Evolutionary conservation across 2,888 invertebrate genomes (phyloP), one percentile per base, ranked within the genome.

Genomic region (Cataglyphis cursor): DNA sequence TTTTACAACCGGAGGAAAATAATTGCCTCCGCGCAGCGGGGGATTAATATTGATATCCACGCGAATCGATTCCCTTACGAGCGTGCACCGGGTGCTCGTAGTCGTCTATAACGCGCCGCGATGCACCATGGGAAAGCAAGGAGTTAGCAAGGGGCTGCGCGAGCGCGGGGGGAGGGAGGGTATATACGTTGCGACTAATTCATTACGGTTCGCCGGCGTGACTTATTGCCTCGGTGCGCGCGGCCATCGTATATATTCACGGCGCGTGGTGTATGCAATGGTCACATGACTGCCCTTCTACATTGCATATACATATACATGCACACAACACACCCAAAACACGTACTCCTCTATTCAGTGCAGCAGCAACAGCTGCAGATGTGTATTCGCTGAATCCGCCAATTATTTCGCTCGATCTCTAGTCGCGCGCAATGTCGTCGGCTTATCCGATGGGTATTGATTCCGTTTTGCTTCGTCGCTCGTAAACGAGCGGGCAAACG

Each of bases 151-250:
- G 51, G 73, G 62, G 66, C 61, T 81, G 51, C 64, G 51, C 18
- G 59, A 57, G 5, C 31, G 38, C 15, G 74, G 61, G 57, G 5
- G 38, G 38, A 24, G 74, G 65, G 64, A 57, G 41, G 74, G 59
- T 70, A 48, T 82, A 70, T 75, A 61, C 68, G 57, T 64, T 78
- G 83, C 76, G 84, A 89, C 87, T 88, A 89, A 91, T 91, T 89
- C 85, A 91, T 91, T 87, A 87, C 78, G 85, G 80, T 82, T 88
- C 78, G 82, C 86, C 81, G 83, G 86, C 86, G 89, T 91, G 87
- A 91, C 87, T 90, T 90, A 89, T 90, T 90, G 87, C 83, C 84
- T 64, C 59, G 64, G 48, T 84, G 81, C 59, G 21, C 70, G 28
- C 64, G 21, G 59, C 62, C 70, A 64, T 44, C 57, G 54, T 54